Conservation (phyloP, 2,888 invertebrate species). For the Cheilosia impressa region DNA sequence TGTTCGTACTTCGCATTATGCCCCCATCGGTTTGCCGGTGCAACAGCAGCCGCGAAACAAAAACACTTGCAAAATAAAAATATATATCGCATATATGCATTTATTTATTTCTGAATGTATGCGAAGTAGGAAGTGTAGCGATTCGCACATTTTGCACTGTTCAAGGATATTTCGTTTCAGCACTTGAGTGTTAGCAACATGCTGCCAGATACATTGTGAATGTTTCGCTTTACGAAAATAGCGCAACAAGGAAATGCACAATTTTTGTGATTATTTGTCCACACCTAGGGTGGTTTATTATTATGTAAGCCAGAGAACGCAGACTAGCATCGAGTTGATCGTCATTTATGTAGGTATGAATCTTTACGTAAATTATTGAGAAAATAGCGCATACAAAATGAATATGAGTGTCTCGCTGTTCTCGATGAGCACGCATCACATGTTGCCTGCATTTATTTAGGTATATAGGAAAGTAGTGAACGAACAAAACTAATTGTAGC, state of each 20-base stretch:
- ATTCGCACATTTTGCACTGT: slow-evolving; percentile 45
- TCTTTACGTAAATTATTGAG: no score
- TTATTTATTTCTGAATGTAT: slow-evolving; percentile 52
- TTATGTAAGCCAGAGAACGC: slow-evolving; percentile 30
- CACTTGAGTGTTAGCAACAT: slow-evolving; percentile 47
- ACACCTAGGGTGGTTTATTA: slow-evolving; percentile 1
- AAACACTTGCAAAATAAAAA: slow-evolving; percentile 29
- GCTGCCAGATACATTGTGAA: slow-evolving; percentile 36
- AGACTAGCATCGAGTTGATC: slow-evolving; percentile 10
- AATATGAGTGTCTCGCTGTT: slow-evolving; percentile 5
- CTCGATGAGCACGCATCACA: slow-evolving; percentile 69
- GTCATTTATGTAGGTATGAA: slow-evolving; percentile 5
- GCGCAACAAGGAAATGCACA: slow-evolving; percentile 55
- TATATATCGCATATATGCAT: slow-evolving; percentile 13
- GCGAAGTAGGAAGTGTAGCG: slow-evolving; percentile 63
- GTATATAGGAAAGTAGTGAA: slow-evolving; percentile 26
- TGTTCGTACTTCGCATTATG: slow-evolving; percentile 48
- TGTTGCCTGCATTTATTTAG: slow-evolving; percentile 59
- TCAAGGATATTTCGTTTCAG: slow-evolving; percentile 63
- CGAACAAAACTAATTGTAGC: slow-evolving; percentile 33
- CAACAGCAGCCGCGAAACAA: slow-evolving; percentile 36
- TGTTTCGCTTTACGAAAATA: slow-evolving; percentile 3
- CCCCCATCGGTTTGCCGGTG: slow-evolving; percentile 40
- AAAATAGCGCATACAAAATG: no score
- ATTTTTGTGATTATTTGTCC: slow-evolving; percentile 26